A percentile compares a stretch with the other conserved stretches of the same genome.
Conservation (phyloP, 1,140 invertebrate species). For the Calephelis virginiensis region DNA sequence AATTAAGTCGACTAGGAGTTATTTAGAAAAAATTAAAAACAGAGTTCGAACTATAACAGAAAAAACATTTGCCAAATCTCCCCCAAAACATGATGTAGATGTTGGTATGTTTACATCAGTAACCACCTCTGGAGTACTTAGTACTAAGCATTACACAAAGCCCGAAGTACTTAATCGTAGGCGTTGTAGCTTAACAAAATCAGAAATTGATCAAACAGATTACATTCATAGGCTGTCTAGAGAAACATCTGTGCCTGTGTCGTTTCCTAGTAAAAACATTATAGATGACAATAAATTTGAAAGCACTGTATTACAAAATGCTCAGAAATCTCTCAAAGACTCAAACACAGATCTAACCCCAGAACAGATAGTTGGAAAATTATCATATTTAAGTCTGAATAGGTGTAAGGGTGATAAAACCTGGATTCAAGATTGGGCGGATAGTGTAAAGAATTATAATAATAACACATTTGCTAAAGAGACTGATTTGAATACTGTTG, state of each 20-base stretch:
- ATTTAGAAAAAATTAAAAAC: constrained; percentile 80
- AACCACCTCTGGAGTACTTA: constrained; percentile 80
- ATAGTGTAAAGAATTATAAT: constrained; percentile 75
- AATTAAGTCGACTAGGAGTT: constrained; percentile 76
- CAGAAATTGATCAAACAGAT: constrained; percentile 80
- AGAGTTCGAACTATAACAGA: constrained; percentile 78
- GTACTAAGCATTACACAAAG: constrained; percentile 63
- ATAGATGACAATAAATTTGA: constrained; percentile 60
- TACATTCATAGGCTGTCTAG: constrained; percentile 73
- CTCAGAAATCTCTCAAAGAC: constrained; percentile 55
- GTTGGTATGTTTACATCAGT: constrained; percentile 80
- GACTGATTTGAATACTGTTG: constrained; percentile 41
- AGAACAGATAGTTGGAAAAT: constrained; percentile 65
- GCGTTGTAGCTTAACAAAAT: constrained; percentile 80
- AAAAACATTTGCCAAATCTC: constrained; percentile 72
- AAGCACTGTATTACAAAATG: constrained; percentile 62
- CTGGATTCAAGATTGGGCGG: constrained; percentile 77
- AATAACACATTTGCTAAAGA: constrained; percentile 53
- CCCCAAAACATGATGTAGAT: constrained; percentile 63
- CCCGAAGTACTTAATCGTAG: constrained; percentile 46
- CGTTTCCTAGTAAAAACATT: constrained; percentile 53
- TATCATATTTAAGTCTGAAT: constrained; percentile 73
- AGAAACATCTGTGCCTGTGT: constrained; percentile 64
- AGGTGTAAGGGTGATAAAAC: constrained; percentile 75
- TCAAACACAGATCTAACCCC: constrained; percentile 50